Conservation (phyloP, 1,140 invertebrate species). For the Scaptomyza hsui region DNA sequence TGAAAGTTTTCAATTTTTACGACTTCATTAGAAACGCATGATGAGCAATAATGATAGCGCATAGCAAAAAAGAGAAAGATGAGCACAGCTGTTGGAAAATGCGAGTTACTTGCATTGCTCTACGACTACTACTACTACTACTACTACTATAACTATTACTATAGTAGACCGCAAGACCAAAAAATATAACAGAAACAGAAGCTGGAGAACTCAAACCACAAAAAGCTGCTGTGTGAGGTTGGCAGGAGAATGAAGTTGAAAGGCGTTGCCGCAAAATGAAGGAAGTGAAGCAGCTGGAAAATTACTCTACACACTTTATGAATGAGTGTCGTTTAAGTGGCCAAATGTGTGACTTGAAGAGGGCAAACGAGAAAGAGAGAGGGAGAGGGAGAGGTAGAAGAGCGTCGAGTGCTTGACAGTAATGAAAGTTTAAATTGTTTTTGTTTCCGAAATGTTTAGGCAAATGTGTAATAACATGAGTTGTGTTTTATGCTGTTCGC, state of each 20-base stretch:
- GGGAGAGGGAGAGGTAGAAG: neutral
- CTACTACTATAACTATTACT: neutral
- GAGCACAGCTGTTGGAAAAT: constrained; percentile 39
- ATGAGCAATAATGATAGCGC: constrained; percentile 73
- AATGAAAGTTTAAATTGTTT: constrained; percentile 80
- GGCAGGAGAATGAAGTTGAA: neutral
- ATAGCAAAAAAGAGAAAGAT: neutral
- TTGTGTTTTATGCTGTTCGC: constrained; percentile 16
- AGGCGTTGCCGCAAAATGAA: constrained; percentile 26
- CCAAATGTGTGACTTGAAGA: constrained; percentile 41
- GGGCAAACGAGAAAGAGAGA: neutral
- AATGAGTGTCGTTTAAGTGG: constrained; percentile 69
- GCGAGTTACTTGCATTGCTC: constrained; percentile 3
- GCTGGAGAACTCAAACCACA: neutral
- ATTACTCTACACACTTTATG: constrained; percentile 67
- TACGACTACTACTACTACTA: constrained; percentile 15
- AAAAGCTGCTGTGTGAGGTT: neutral
- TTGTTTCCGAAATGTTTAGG: constrained; percentile 43
- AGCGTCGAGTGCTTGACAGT: constrained; percentile 48
- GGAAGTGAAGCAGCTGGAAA: constrained; percentile 68
- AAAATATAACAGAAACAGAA: neutral
- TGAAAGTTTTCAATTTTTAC: constrained; percentile 77
- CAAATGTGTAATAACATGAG: constrained; percentile 42
- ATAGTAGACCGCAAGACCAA: neutral
- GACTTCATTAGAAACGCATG: constrained; percentile 77